Conservation (phyloP, 2,888 invertebrate species). For the Neocrepidodera transversa region DNA sequence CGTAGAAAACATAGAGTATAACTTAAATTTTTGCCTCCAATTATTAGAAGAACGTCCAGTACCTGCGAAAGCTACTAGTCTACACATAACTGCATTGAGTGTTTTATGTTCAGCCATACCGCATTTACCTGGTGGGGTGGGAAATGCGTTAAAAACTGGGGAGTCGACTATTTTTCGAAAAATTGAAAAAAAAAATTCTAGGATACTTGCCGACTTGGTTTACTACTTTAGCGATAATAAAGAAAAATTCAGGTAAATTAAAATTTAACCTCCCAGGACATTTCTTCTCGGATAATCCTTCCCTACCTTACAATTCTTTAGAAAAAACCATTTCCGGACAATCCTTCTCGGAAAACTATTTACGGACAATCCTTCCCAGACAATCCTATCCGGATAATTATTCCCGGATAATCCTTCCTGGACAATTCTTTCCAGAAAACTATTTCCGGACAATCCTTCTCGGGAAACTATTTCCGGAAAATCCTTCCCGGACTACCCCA, state of each 20-base stretch:
- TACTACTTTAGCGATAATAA: slow-evolving; percentile 39
- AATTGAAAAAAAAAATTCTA: slow-evolving; percentile 38
- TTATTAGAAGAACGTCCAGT: slow-evolving; percentile 33
- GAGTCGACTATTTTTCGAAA: slow-evolving; percentile 33
- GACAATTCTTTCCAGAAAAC: too few species aligned
- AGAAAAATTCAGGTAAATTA: slow-evolving; percentile 26
- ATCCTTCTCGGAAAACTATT: too few species aligned
- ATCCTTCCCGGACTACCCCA: too few species aligned
- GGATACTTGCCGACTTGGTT: slow-evolving; percentile 33
- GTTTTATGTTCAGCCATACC: slow-evolving; percentile 28
- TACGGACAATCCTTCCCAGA: too few species aligned
- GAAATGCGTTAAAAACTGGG: slow-evolving; percentile 27
- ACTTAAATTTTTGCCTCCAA: slow-evolving; percentile 34
- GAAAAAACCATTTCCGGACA: too few species aligned
- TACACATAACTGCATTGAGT: slow-evolving; percentile 26
- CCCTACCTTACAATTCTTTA: too few species aligned
- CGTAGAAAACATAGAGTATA: slow-evolving; percentile 34
- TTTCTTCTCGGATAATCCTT: too few species aligned
- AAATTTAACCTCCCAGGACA: too few species aligned
- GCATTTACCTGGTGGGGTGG: slow-evolving; percentile 28
- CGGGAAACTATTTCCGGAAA: too few species aligned
- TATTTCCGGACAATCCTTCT: too few species aligned
- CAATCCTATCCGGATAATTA: too few species aligned
- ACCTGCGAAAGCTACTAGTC: slow-evolving; percentile 28
- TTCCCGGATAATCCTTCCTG: too few species aligned